Evolutionary conservation across 2,797 vertebrate genomes (phyloP).

Genomic region (Percopsis omiscomaycus): DNA sequence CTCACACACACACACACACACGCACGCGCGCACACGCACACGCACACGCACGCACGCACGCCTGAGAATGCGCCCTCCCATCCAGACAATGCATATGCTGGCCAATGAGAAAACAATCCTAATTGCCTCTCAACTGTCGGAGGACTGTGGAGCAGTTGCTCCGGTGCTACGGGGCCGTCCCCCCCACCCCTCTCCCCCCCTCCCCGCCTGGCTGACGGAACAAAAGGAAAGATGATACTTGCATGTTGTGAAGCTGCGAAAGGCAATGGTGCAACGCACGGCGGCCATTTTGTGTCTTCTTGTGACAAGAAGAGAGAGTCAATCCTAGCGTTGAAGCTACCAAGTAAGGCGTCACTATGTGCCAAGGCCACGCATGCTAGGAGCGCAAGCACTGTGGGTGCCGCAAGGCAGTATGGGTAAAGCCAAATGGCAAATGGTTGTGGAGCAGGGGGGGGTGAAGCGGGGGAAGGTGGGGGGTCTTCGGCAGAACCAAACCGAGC

Average conservation of each 20-base stretch:
- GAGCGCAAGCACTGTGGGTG: conserved; percentile 37
- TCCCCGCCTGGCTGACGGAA: conserved; percentile 57
- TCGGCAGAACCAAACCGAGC: conserved; percentile 73
- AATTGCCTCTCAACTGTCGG: conserved; percentile 52
- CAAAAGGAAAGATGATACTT: conserved; percentile 30
- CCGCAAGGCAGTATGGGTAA: conserved; percentile 47
- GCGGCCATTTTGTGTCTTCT: conserved; percentile 50
- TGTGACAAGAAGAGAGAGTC: conserved; percentile 51
- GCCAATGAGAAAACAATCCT: conserved; percentile 58
- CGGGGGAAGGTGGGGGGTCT: conserved; percentile 36
- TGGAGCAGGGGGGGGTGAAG: conserved; percentile 41
- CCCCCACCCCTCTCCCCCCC: neutral
- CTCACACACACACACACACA: conserved; percentile 29
- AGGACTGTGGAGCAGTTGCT: conserved; percentile 29
- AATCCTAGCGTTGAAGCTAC: conserved; percentile 33
- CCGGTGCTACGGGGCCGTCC: conserved; percentile 24
- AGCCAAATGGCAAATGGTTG: conserved; percentile 42
- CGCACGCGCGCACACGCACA: conserved; percentile 15
- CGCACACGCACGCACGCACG: conserved; percentile 10
- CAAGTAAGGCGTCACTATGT: conserved; percentile 41
- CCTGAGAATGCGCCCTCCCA: conserved; percentile 32
- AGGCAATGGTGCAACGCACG: conserved; percentile 29
- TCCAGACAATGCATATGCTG: conserved; percentile 50
- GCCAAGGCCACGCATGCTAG: conserved; percentile 40
- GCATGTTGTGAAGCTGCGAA: conserved; percentile 39